Conservation (phyloP, 2,888 invertebrate species). For the Caenorhabditis sp. region DNA sequence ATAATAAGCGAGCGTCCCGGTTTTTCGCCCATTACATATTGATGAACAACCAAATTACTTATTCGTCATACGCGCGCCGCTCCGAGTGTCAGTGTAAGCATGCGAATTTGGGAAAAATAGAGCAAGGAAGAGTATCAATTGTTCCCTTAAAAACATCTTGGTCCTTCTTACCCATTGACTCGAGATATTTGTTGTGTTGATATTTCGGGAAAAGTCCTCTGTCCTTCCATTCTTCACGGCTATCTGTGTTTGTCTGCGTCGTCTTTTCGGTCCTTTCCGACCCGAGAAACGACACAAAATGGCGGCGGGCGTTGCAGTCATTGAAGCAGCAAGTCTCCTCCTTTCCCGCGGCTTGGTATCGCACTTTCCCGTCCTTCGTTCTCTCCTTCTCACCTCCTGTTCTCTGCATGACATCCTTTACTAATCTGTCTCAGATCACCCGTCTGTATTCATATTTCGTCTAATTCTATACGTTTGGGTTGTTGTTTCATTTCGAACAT, state of each 20-base stretch:
- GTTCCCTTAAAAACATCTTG: background rate
- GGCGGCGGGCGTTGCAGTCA: conserved; percentile 7
- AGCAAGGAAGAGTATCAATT: background rate
- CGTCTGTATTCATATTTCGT: background rate
- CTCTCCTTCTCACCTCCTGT: background rate
- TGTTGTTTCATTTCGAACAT: background rate
- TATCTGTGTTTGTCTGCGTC: conserved; percentile 1
- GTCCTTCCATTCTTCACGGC: background rate
- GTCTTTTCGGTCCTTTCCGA: background rate
- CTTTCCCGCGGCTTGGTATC: conserved; percentile 2
- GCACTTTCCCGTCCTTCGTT: background rate
- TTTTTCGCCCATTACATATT: conserved; percentile 8
- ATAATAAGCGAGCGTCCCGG: conserved; percentile 7
- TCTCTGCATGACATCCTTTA: background rate
- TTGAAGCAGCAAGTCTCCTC: background rate
- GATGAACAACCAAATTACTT: conserved; percentile 10
- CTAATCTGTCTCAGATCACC: background rate
- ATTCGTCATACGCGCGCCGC: background rate
- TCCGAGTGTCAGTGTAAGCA: background rate
- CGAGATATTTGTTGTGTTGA: background rate
- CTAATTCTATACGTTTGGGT: background rate
- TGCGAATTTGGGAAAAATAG: background rate
- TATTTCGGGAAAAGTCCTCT: background rate
- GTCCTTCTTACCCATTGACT: background rate
- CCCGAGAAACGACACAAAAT: conserved; percentile 17